These are phyloP conservation scores for Atethmia centrago DNA, from an alignment of 2,888 invertebrate genomes.

Conservation along the genomic window DNA sequence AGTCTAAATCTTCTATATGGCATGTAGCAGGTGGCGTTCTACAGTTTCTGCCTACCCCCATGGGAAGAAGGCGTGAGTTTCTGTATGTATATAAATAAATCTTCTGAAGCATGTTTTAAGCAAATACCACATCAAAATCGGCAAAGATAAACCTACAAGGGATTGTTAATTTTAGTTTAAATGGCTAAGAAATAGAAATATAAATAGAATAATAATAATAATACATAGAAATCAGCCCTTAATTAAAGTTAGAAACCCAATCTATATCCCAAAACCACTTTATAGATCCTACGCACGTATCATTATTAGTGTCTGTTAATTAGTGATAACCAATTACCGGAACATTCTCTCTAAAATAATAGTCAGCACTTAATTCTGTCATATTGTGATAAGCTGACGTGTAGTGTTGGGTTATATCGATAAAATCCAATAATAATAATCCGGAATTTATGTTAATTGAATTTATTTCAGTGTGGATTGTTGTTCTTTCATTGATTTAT, in stretches of 20 bases:
- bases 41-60: no score
- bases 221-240: not conserved
- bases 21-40: no score
- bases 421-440: constrained; percentile 49
- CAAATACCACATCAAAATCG: not conserved
- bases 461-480: not conserved
- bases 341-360: constrained; percentile 22
- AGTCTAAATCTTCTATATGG: no score
- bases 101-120: no score
- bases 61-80: no score
- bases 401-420: constrained; percentile 41
- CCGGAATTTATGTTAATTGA: constrained; percentile 3
- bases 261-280: not conserved
- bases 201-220: no score
- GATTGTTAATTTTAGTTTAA: not conserved
- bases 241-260: not conserved
- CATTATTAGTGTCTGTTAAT: constrained; percentile 25
- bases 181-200: no score
- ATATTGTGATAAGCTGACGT: constrained; percentile 29
- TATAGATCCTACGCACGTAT: not conserved
- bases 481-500: not conserved
- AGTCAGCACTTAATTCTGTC: constrained; percentile 37
- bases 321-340: constrained; percentile 44
- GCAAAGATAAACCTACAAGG: no score
- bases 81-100: no score